Base-by-base conservation (phyloP, 2,113 vertebrate genomes). In the Lamprotornis superbus region DNA sequence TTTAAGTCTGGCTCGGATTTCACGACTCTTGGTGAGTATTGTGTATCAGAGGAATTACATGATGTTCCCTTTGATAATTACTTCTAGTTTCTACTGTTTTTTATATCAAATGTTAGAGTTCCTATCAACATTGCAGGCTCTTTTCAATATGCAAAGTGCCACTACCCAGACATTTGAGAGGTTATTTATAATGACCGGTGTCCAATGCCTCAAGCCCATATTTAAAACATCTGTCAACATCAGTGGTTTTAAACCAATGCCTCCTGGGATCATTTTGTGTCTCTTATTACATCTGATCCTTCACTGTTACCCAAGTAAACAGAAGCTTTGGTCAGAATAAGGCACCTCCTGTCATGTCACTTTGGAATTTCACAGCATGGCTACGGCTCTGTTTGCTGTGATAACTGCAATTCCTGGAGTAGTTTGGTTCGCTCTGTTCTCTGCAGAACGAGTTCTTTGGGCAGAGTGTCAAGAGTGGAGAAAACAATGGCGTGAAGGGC, bases 1-100 rank as follows among this genome's bases (percentile, higher is more conserved):
- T 99, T 99, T 98, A 99, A 99, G 97, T 99, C 99, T 92, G 98
- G 98, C 97, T 99, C 99, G 3, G 99, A 99, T 97, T 99, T 99
- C 98, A 99, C 99, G 95, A 98, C 99, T 83, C 98, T 99, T 39
- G 99, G 99, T 99, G 98, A 98, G 98, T 97, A 83, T 73, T 89
- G 53, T 69, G 15, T 86, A 27, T 35, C 75, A 39, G 70, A 94
- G 61, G 67, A 81, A 67, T 59, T 52, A 55, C 35, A 30, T n/a
- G 15, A 57, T 75, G 47, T 88, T 88, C 37, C 13, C 15, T 89
- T 49, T 15, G 27, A 47, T 83, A 68, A 67, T 89, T 75, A 3
- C 52, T 85, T 10, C 50, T 80, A 27, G 39, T 55, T 93, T 77
- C 67, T 91, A 2, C 17, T 63, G 80, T 1, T 7, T 77, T 94